Evolutionary conservation across 2,797 vertebrate species (phyloP).

Genomic region (Urocyon cinereoargenteus): DNA sequence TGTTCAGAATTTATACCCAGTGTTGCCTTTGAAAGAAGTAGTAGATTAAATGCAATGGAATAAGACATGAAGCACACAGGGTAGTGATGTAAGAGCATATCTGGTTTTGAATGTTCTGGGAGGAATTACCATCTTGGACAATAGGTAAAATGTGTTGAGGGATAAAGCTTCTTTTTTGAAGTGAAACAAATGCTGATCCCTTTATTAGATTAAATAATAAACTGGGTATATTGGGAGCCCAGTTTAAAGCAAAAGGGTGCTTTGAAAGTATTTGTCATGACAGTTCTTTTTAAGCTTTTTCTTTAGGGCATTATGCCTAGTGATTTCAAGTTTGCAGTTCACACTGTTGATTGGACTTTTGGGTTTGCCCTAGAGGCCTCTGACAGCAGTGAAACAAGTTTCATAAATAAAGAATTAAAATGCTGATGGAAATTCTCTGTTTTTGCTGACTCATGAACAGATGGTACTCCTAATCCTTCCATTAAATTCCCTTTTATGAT

Average conservation of each 20-base stretch:
- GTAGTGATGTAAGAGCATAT: not conserved
- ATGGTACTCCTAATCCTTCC: conserved; percentile 50
- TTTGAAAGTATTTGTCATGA: conserved; percentile 15
- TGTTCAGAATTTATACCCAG: conserved; percentile 15
- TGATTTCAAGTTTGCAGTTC: conserved; percentile 52
- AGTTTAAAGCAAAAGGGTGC: conserved; percentile 2
- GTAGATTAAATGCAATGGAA: not conserved
- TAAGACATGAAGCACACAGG: not conserved
- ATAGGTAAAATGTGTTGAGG: not conserved
- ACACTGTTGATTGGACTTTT: conserved; percentile 6
- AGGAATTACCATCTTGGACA: not conserved
- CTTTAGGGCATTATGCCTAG: conserved; percentile 47
- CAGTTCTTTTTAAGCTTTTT: conserved; percentile 49
- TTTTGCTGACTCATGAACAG: conserved; percentile 76
- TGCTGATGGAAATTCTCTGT: conserved; percentile 50
- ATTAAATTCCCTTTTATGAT: conserved; percentile 60
- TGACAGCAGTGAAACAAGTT: conserved; percentile 67
- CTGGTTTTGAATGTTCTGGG: not conserved
- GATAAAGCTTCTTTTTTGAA: not conserved
- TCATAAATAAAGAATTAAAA: conserved; percentile 67
- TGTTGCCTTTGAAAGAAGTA: not conserved
- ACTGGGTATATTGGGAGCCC: not conserved
- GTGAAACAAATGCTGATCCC: not conserved
- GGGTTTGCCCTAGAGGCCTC: conserved; percentile 28
- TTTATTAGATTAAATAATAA: conserved; percentile 22